Evolutionary conservation across 2,888 invertebrate species (phyloP).

Genomic region (Abscondita cerata): DNA sequence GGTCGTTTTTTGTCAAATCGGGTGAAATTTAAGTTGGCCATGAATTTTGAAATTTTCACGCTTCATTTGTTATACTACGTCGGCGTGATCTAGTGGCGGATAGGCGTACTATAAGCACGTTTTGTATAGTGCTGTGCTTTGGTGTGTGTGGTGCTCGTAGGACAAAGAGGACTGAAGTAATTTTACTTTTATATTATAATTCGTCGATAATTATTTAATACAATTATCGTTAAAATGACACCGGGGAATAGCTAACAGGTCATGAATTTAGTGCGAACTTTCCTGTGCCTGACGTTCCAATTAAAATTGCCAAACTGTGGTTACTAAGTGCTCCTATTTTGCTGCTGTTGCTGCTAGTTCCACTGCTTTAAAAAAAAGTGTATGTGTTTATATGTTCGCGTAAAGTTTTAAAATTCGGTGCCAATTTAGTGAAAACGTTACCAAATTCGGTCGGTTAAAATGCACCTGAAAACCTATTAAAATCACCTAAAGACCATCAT

Average conservation of each 20-base stretch:
- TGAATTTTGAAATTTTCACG: slow-evolving; percentile 7
- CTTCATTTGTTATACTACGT: background rate
- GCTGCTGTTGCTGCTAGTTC: too few species aligned
- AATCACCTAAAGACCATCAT: slow-evolving; percentile 6
- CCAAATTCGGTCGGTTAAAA: slow-evolving; percentile 16
- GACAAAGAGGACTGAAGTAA: slow-evolving; percentile 31
- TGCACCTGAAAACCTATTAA: slow-evolving; percentile 12
- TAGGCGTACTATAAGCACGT: slow-evolving; percentile 22
- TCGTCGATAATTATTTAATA: slow-evolving; percentile 18
- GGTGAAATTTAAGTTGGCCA: background rate
- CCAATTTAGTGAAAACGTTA: background rate
- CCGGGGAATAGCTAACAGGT: slow-evolving; percentile 16
- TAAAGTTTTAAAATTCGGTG: slow-evolving; percentile 6
- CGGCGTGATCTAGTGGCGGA: slow-evolving; percentile 17
- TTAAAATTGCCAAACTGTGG: slow-evolving; percentile 28
- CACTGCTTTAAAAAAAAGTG: slow-evolving; percentile 16
- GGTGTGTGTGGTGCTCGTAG: slow-evolving; percentile 30
- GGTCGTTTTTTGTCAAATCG: too few species aligned
- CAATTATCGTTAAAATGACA: slow-evolving; percentile 22
- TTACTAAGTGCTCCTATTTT: slow-evolving; percentile 33
- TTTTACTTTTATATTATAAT: slow-evolving; percentile 29
- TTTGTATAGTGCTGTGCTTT: slow-evolving; percentile 24
- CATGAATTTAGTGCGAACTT: slow-evolving; percentile 25
- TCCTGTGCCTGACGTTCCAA: slow-evolving; percentile 29
- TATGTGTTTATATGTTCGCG: slow-evolving; percentile 16